Conservation (phyloP, 2,113 vertebrate species). For the Romanogobio albipinnatus region DNA sequence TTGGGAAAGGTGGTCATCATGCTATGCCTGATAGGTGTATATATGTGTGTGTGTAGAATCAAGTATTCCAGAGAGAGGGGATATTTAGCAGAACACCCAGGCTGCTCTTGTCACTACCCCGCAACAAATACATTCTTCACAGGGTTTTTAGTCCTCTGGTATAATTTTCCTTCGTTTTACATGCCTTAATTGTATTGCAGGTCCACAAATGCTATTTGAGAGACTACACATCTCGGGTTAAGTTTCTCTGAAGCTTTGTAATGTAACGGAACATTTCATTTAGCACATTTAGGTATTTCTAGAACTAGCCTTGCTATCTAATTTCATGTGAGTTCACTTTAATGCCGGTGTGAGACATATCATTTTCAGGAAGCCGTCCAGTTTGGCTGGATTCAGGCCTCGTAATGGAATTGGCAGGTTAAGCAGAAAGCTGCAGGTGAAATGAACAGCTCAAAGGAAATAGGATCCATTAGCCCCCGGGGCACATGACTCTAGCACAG, state of each 20-base stretch:
- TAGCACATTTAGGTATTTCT: not conserved
- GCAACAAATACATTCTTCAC: no score
- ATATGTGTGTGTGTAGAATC: not conserved
- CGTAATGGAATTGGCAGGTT: constrained; percentile 22
- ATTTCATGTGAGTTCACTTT: constrained; percentile 5
- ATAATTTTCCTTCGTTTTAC: not conserved
- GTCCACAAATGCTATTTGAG: not conserved
- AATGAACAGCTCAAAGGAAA: constrained; percentile 48
- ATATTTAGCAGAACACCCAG: not conserved
- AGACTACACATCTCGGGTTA: not conserved
- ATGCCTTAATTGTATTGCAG: not conserved
- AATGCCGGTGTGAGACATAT: not conserved
- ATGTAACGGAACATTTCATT: not conserved
- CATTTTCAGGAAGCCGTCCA: constrained; percentile 19
- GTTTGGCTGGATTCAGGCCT: constrained; percentile 16
- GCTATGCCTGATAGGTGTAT: no score
- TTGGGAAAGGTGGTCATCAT: no score
- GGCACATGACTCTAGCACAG: constrained; percentile 42
- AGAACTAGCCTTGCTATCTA: not conserved
- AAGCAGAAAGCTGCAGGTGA: constrained; percentile 33
- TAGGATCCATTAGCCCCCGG: constrained; percentile 39
- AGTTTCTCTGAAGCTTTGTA: not conserved
- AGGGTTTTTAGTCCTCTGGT: not conserved
- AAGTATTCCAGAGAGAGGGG: not conserved
- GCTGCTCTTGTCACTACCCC: not conserved